Percentiles rank a stretch among this genome's conserved stretches.
Conservation (phyloP, 2,888 invertebrate species). For the Listrodromus nycthemerus region DNA sequence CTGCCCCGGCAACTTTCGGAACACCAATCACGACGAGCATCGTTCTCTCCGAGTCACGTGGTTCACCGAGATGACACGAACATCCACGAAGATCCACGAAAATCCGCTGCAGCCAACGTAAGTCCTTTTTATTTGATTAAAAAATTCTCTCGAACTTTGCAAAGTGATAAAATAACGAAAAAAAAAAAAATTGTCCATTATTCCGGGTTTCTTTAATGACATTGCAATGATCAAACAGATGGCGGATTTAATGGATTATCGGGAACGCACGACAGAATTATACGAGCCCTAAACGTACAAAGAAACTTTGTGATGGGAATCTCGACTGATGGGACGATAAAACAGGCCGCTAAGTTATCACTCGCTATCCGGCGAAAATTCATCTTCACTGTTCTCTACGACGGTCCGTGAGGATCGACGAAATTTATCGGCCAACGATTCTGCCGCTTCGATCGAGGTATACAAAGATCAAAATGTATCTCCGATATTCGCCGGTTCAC, state of each 20-base stretch:
- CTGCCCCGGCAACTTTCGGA: neutral
- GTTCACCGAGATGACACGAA: conserved; percentile 12
- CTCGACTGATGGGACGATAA: conserved; percentile 58
- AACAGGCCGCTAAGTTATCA: conserved; percentile 1
- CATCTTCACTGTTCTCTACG: neutral
- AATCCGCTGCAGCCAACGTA: conserved; percentile 6
- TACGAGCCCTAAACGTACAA: conserved; percentile 71
- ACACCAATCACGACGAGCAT: conserved; percentile 11
- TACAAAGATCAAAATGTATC: neutral
- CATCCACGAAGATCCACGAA: neutral
- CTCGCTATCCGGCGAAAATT: neutral
- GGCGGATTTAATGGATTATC: conserved; percentile 7
- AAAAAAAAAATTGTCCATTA: neutral
- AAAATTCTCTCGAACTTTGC: neutral
- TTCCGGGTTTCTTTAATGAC: neutral
- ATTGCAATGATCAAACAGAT: conserved; percentile 47
- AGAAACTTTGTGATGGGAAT: conserved; percentile 63
- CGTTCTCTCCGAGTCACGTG: conserved; percentile 32
- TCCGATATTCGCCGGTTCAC: neutral
- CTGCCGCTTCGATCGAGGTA: conserved; percentile 7
- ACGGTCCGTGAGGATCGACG: neutral
- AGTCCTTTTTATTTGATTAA: conserved; percentile 23
- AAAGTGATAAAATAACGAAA: neutral
- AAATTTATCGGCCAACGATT: neutral
- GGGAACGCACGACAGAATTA: conserved; percentile 17